Evolutionary conservation across 2,797 vertebrate species (phyloP).

Genomic region (Coregonus suidteri): DNA sequence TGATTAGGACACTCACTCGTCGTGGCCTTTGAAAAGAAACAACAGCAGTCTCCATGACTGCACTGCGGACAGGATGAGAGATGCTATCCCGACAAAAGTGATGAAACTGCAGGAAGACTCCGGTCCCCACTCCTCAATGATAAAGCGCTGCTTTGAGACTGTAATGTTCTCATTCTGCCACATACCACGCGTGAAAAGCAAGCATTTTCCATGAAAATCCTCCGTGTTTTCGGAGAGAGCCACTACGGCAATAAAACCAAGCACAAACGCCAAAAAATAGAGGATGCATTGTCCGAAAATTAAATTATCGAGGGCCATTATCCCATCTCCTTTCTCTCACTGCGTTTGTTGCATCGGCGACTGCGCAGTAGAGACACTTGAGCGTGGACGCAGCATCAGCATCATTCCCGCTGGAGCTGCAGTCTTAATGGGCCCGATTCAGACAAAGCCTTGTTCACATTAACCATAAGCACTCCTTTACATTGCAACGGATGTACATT

Average conservation of each 20-base stretch:
- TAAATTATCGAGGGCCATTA: constrained; percentile 8
- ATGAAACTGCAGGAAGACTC: constrained; percentile 79
- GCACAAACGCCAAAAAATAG: constrained; percentile 10
- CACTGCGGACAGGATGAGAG: constrained; percentile 76
- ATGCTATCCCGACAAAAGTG: constrained; percentile 76
- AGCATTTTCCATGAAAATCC: constrained; percentile 80
- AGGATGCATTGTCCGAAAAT: constrained; percentile 8
- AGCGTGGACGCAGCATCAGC: constrained; percentile 64
- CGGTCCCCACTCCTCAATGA: constrained; percentile 82
- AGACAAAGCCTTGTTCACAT: no score
- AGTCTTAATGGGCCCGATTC: neutral
- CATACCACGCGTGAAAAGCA: constrained; percentile 82
- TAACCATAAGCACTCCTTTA: no score
- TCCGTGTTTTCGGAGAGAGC: constrained; percentile 80
- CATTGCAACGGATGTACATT: no score
- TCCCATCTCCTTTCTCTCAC: constrained; percentile 1
- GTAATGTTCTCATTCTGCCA: constrained; percentile 82
- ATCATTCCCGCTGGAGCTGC: constrained; percentile 42
- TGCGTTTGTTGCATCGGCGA: constrained; percentile 61
- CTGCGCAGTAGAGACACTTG: constrained; percentile 70
- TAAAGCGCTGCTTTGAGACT: constrained; percentile 76
- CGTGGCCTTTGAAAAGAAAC: constrained; percentile 79
- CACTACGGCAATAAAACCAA: constrained; percentile 78
- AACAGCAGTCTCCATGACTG: constrained; percentile 81
- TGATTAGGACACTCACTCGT: constrained; percentile 8